phyloP scores from a whole-genome alignment of 2,113 vertebrate genomes.

The Mesocricetus auratus region DNA sequence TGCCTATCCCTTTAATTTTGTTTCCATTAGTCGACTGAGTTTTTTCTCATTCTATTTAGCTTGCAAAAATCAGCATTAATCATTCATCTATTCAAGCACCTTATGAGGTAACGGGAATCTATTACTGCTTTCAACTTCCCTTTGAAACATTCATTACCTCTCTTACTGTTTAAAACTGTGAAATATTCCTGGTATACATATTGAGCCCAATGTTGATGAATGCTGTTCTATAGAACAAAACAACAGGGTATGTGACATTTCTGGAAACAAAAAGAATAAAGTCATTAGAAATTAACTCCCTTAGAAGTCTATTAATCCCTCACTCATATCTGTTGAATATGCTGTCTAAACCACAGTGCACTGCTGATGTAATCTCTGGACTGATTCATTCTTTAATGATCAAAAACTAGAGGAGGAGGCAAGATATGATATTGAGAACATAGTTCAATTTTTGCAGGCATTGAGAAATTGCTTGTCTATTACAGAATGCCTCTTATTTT shows the following conservation, averaged over 20 bases:
- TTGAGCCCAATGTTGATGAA: slow-evolving; percentile 68
- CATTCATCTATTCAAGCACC: slow-evolving; percentile 43
- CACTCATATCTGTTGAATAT: slow-evolving; percentile 58
- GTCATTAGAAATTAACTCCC: slow-evolving; percentile 54
- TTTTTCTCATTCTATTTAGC: slow-evolving; percentile 35
- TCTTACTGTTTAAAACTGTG: slow-evolving; percentile 54
- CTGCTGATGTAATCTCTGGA: slow-evolving; percentile 59
- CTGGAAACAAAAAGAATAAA: slow-evolving; percentile 28
- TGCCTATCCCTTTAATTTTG: slow-evolving; percentile 58
- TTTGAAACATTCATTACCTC: slow-evolving; percentile 64
- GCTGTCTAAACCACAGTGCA: slow-evolving; percentile 55
- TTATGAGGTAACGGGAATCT: slow-evolving; percentile 9
- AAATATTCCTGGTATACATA: slow-evolving; percentile 62
- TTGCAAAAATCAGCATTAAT: slow-evolving; percentile 61
- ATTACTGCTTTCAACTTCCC: slow-evolving; percentile 44
- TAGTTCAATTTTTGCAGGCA: slow-evolving; percentile 46
- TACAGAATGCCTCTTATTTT: slow-evolving; percentile 24
- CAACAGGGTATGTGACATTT: slow-evolving; percentile 47
- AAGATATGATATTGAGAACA: slow-evolving; percentile 53
- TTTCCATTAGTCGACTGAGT: slow-evolving; percentile 49
- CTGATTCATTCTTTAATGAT: slow-evolving; percentile 60
- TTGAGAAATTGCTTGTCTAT: slow-evolving; percentile 6
- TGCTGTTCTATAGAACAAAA: slow-evolving; percentile 62
- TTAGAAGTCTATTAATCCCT: slow-evolving; percentile 48
- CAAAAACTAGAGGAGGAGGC: slow-evolving; percentile 55